These are phyloP conservation scores for Ailurus styani DNA, from an alignment of 2,113 vertebrate species.

Conservation along the genomic window DNA sequence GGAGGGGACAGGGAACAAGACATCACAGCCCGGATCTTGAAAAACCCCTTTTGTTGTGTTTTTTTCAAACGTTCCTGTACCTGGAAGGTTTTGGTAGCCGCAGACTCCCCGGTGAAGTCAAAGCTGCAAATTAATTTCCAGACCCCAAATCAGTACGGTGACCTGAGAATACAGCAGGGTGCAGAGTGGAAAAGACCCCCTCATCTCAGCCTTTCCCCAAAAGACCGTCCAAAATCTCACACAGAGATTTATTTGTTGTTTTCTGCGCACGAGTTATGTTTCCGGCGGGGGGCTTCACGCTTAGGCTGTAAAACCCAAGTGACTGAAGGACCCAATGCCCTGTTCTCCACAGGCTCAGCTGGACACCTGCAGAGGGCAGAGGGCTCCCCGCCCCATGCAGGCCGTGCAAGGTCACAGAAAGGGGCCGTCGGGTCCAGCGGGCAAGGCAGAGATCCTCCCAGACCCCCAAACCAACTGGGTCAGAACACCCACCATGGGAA, in stretches of 20 bases:
- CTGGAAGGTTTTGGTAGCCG: neutral
- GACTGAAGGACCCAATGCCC: neutral
- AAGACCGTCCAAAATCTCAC: slow-evolving; percentile 16
- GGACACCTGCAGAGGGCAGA: neutral
- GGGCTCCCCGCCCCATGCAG: accelerated
- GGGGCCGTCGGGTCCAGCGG: accelerated
- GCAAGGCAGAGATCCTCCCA: accelerated
- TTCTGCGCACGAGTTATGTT: neutral
- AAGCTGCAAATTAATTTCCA: neutral
- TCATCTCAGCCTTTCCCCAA: neutral
- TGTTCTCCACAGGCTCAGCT: neutral
- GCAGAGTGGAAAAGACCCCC: neutral
- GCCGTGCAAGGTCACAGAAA: neutral
- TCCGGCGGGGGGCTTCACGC: neutral
- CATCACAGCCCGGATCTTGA: slow-evolving; percentile 1
- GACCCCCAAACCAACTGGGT: neutral
- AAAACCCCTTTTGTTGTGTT: neutral
- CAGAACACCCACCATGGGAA: neutral
- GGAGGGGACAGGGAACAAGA: neutral
- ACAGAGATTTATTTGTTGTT: neutral
- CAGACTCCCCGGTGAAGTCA: neutral
- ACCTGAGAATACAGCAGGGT: neutral
- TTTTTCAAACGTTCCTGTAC: neutral
- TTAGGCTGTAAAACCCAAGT: slow-evolving; percentile 6
- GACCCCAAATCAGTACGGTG: neutral